These are phyloP conservation scores for Xenopus borealis DNA, from an alignment of 2,113 vertebrate species.

Conservation along the genomic window DNA sequence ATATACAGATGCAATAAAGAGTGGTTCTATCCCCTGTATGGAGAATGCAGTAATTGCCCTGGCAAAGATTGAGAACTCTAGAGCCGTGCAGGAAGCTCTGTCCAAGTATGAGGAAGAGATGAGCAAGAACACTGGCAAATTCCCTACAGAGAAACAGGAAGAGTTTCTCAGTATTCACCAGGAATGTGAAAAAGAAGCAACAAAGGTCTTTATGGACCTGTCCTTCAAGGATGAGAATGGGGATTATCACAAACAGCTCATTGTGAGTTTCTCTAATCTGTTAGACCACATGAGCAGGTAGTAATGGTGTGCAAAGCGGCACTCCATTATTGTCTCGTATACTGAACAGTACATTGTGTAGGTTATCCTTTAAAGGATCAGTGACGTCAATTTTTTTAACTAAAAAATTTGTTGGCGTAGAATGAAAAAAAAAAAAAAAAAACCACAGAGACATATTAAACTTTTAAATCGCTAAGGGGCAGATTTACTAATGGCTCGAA, in stretches of 20 bases:
- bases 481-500: too few species aligned
- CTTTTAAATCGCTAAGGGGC: too few species aligned
- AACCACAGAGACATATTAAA: too few species aligned
- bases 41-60: constrained; percentile 52
- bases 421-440: too few species aligned
- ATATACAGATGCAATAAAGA: constrained; percentile 53
- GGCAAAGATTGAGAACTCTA: constrained; percentile 49
- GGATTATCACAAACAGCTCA: constrained; percentile 12
- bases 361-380: too few species aligned
- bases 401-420: too few species aligned
- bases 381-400: too few species aligned
- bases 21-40: constrained; percentile 52
- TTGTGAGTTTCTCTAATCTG: constrained; percentile 22
- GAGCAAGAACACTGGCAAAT: constrained; percentile 34
- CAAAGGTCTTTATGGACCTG: constrained; percentile 43
- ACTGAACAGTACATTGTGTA: too few species aligned
- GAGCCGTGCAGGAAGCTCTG: constrained; percentile 39
- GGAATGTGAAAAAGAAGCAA: constrained; percentile 37
- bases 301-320: too few species aligned
- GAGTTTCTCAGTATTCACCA: constrained; percentile 41
- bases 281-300: too few species aligned
- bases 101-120: constrained; percentile 26
- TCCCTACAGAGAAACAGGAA: constrained; percentile 40
- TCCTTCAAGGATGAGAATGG: constrained; percentile 47
- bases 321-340: too few species aligned